Evolutionary conservation across 2,888 invertebrate species (phyloP).

Genomic region (Caenorhabditis becei): DNA sequence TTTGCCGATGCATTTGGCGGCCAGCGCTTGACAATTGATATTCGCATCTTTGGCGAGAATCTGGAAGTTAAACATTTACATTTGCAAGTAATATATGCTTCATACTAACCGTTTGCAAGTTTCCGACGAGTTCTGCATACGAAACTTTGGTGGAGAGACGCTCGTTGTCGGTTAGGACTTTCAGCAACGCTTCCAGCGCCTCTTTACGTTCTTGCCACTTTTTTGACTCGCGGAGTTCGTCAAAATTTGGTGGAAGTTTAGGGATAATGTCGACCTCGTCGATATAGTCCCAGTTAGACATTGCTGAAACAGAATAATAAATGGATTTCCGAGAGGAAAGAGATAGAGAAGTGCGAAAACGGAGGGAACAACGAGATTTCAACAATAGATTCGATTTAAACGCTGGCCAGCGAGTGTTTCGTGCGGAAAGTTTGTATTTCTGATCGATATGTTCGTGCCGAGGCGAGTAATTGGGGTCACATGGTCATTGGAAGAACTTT

Average conservation of each 20-base stretch:
- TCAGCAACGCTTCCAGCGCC: slow-evolving; percentile 86
- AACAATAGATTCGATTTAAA: slow-evolving; percentile 48
- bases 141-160: slow-evolving; percentile 91
- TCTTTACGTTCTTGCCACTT: slow-evolving; percentile 96
- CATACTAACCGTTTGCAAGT: slow-evolving; percentile 88
- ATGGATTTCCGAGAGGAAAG: neutral
- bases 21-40: slow-evolving; percentile 92
- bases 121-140: slow-evolving; percentile 91
- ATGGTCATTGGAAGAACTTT: slow-evolving; percentile 35
- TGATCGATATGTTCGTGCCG: slow-evolving; percentile 25
- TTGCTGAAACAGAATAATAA: slow-evolving; percentile 29
- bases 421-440: slow-evolving; percentile 16
- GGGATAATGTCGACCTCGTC: slow-evolving; percentile 94
- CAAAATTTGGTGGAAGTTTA: slow-evolving; percentile 95
- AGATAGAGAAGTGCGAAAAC: slow-evolving; percentile 6
- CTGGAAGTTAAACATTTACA: slow-evolving; percentile 83
- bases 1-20: slow-evolving; percentile 89
- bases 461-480: slow-evolving; percentile 48
- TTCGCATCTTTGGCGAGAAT: slow-evolving; percentile 94
- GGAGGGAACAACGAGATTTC: slow-evolving; percentile 22
- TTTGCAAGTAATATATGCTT: neutral
- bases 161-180: slow-evolving; percentile 84
- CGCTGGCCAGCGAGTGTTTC: slow-evolving; percentile 4
- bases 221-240: slow-evolving; percentile 93
- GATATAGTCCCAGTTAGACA: slow-evolving; percentile 86